phyloP scores from a whole-genome alignment of 1,140 invertebrate species.

The Mercenaria mercenaria region DNA sequence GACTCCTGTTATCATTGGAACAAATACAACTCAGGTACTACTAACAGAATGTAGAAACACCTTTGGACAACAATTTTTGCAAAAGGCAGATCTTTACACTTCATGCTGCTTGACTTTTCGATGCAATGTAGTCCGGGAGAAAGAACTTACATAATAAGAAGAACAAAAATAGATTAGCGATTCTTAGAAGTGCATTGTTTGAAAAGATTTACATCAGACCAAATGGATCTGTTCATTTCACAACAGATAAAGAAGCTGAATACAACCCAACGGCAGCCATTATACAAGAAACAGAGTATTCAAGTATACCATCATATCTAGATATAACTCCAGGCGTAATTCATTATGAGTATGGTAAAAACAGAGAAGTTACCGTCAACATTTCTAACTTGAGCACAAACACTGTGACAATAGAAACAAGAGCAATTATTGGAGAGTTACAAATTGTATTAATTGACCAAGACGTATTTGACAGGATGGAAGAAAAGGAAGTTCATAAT shows the following conservation, averaged over 20 bases:
- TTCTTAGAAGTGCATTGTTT: neutral
- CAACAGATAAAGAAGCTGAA: neutral
- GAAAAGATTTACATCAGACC: neutral
- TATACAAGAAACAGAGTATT: neutral
- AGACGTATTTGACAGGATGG: neutral
- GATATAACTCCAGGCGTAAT: neutral
- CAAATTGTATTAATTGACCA: neutral
- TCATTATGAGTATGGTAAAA: neutral
- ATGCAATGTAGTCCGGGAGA: neutral
- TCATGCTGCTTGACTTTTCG: conserved; percentile 34
- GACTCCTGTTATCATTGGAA: neutral
- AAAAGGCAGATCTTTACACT: conserved; percentile 19
- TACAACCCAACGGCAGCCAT: neutral
- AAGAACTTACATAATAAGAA: neutral
- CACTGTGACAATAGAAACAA: neutral
- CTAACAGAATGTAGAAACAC: neutral
- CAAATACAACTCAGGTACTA: neutral
- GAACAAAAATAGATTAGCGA: neutral
- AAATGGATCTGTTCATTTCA: neutral
- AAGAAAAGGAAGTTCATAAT: neutral
- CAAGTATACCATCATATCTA: neutral
- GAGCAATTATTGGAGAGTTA: conserved; percentile 1
- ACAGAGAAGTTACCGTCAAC: neutral
- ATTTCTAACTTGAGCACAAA: neutral
- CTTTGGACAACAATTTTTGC: conserved; percentile 12